Conservation (phyloP, 2,113 vertebrate genomes). For the Lophura nycthemera region DNA sequence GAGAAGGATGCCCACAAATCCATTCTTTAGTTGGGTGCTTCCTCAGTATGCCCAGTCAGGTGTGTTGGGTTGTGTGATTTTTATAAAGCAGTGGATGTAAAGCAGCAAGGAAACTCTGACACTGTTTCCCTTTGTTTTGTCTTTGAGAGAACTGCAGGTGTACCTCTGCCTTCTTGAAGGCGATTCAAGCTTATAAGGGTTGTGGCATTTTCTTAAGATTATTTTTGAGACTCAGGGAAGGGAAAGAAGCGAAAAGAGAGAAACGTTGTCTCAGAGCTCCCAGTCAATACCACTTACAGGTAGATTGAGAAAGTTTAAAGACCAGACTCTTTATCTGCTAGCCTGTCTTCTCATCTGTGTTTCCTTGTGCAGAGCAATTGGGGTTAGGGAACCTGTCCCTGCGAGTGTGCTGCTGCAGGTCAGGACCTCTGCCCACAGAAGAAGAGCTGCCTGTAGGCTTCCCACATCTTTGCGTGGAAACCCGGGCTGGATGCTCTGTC, state of each 20-base stretch:
- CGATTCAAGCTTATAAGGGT: neutral
- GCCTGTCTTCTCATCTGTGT: neutral
- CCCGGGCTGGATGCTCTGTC: constrained; percentile 8
- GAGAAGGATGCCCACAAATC: neutral
- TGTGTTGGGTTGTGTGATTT: neutral
- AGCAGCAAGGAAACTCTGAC: neutral
- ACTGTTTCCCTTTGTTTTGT: neutral
- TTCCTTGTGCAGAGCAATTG: neutral
- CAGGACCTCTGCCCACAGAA: constrained; percentile 59
- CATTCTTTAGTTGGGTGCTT: neutral
- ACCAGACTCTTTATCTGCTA: neutral
- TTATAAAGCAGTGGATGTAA: neutral
- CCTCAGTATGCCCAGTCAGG: neutral
- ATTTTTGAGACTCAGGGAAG: neutral
- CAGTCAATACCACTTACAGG: neutral
- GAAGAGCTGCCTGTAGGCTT: constrained; percentile 55
- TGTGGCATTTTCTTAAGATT: constrained; percentile 19
- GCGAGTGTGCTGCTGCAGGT: neutral
- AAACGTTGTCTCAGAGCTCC: neutral
- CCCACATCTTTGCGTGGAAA: neutral
- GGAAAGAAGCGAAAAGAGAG: neutral
- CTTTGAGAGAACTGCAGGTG: neutral
- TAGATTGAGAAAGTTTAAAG: constrained; percentile 9
- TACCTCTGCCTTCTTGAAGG: neutral
- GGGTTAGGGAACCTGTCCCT: constrained; percentile 7